phyloP scores from a whole-genome alignment of 2,797 vertebrate genomes.

The Gymnocypris eckloni region DNA sequence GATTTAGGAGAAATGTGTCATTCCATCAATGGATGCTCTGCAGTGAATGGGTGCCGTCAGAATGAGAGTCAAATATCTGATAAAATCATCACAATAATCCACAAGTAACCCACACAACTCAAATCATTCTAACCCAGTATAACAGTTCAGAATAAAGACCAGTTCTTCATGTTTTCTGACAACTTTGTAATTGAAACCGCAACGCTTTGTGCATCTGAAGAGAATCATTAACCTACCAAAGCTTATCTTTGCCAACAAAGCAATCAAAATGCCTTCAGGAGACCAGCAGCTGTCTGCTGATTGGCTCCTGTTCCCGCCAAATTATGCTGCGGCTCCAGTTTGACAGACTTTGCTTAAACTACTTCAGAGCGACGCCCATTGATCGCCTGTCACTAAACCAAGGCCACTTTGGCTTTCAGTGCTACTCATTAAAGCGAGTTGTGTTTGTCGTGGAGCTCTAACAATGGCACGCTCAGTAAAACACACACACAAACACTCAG shows the following conservation, averaged over 20 bases:
- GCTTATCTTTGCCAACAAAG: background rate
- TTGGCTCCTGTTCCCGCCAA: background rate
- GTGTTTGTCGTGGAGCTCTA: constrained; percentile 17
- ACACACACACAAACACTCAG: constrained; percentile 6
- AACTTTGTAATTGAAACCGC: background rate
- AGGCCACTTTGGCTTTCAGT: constrained; percentile 33
- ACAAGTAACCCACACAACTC: background rate
- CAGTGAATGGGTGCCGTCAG: background rate
- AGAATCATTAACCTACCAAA: constrained; percentile 19
- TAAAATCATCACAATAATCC: background rate
- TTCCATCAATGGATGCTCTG: background rate
- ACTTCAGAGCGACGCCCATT: constrained; percentile 17
- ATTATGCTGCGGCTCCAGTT: background rate
- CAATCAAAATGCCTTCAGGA: background rate
- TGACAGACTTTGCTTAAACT: constrained; percentile 24
- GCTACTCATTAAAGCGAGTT: constrained; percentile 23
- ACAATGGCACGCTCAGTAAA: constrained; percentile 14
- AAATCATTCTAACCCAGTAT: background rate
- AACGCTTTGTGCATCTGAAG: background rate
- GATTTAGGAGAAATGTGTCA: background rate
- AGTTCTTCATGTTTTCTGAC: background rate
- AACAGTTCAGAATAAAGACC: background rate
- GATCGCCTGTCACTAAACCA: constrained; percentile 25
- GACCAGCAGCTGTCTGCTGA: background rate
- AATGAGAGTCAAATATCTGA: background rate